Evolutionary conservation across 2,797 vertebrate genomes (phyloP).

Genomic region (Chloroceryle inda): DNA sequence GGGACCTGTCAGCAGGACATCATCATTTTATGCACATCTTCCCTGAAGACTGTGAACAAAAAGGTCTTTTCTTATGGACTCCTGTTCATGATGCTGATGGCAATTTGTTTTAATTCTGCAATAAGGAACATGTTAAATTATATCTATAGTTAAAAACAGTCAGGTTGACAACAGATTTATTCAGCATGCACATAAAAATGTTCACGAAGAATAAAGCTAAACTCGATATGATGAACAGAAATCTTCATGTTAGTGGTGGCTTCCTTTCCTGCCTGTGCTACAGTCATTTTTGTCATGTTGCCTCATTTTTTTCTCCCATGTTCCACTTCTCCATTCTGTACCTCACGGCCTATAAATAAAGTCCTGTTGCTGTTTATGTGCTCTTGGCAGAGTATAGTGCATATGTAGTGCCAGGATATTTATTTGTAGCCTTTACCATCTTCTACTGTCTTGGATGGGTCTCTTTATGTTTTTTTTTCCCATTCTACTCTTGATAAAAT

Average conservation of each 20-base stretch:
- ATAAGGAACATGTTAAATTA: not conserved
- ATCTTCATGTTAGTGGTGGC: not conserved
- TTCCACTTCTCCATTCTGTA: not conserved
- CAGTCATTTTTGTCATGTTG: not conserved
- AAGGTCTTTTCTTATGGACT: not conserved
- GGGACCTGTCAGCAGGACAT: not conserved
- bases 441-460: not conserved
- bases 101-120: constrained; percentile 10
- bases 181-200: not conserved
- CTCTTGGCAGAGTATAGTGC: not conserved
- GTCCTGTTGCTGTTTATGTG: not conserved
- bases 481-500: not conserved
- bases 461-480: no score
- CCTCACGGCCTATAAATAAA: not conserved
- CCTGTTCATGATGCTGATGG: not conserved
- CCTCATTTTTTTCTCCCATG: not conserved
- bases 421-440: not conserved
- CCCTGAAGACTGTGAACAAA: not conserved
- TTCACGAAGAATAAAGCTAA: not conserved
- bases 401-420: not conserved
- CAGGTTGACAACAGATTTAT: not conserved
- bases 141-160: not conserved
- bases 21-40: not conserved
- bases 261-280: not conserved
- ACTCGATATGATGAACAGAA: not conserved